Percentiles rank a stretch among this genome's conserved stretches.
Evolutionary conservation across 1,140 invertebrate species (phyloP).

Genomic region (Scylla paramamosain): DNA sequence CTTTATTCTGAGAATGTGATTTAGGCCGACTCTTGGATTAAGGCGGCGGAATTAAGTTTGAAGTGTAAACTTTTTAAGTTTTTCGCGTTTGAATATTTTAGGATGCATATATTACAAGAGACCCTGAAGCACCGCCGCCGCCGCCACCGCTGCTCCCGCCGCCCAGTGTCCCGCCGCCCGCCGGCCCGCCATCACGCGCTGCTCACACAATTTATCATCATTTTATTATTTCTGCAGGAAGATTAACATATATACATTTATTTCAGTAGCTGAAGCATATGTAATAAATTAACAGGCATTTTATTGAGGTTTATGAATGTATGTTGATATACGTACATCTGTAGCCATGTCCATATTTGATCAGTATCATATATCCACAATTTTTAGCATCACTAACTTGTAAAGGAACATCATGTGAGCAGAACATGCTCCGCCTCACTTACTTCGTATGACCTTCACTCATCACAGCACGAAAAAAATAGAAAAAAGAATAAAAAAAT

Average conservation of each 20-base stretch:
- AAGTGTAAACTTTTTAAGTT: slow-evolving; percentile 69
- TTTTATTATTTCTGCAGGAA: not conserved
- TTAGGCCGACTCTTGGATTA: slow-evolving; percentile 66
- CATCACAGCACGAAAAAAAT: not conserved
- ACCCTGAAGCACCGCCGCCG: not conserved
- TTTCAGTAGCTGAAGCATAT: not conserved
- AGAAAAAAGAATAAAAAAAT: not conserved
- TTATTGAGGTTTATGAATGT: not conserved
- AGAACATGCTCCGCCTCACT: not conserved
- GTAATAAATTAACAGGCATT: not conserved
- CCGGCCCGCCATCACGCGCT: not conserved
- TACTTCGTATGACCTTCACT: not conserved
- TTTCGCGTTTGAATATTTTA: slow-evolving; percentile 70
- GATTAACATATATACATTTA: not conserved
- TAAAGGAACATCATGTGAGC: not conserved
- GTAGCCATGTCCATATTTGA: not conserved
- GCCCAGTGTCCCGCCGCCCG: not conserved
- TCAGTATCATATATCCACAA: not conserved
- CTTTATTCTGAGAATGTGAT: slow-evolving; percentile 66
- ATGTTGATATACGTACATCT: not conserved
- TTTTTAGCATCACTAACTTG: not conserved
- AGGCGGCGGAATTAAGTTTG: slow-evolving; percentile 71
- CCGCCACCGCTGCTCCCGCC: not conserved
- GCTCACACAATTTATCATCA: not conserved
- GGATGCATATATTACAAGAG: slow-evolving; percentile 56